phyloP scores from a whole-genome alignment of 2,888 invertebrate species.

The Synanthedon myopaeformis region DNA sequence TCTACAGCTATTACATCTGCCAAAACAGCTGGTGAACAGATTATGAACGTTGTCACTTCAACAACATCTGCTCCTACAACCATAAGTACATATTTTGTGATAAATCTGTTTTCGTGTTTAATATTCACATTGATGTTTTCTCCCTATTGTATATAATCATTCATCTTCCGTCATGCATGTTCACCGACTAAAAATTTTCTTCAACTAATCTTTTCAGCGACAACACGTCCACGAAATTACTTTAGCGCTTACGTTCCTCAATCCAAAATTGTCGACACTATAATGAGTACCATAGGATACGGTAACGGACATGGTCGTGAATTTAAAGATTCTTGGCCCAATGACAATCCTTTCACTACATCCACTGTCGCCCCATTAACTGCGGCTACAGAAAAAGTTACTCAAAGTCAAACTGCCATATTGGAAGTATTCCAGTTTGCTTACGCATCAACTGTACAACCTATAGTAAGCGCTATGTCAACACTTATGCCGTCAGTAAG shows the following conservation, averaged over 20 bases:
- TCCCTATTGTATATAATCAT: constrained; percentile 15
- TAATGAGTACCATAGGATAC: constrained; percentile 63
- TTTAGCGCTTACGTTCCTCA: constrained; percentile 47
- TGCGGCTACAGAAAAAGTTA: constrained; percentile 54
- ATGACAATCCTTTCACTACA: constrained; percentile 64
- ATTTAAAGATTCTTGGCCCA: constrained; percentile 56
- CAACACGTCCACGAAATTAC: constrained; percentile 41
- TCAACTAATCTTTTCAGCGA: constrained; percentile 58
- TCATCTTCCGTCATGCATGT: constrained; percentile 33
- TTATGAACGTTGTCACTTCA: constrained; percentile 45
- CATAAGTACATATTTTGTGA: constrained; percentile 36
- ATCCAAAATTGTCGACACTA: constrained; percentile 63
- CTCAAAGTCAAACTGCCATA: constrained; percentile 63
- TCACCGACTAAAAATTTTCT: constrained; percentile 43
- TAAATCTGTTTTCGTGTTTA: no score
- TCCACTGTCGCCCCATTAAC: constrained; percentile 54
- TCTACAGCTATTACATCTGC: constrained; percentile 53
- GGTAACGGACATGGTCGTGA: constrained; percentile 49
- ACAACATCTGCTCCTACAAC: constrained; percentile 55
- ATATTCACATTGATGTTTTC: not conserved
- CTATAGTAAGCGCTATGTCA: constrained; percentile 49
- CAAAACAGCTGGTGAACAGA: constrained; percentile 48
- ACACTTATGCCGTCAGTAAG: constrained; percentile 40
- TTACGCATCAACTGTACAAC: constrained; percentile 60
- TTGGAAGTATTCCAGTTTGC: constrained; percentile 67